phyloP scores from a whole-genome alignment of 2,113 vertebrate species.

The Ictidomys tridecemlineatus region DNA sequence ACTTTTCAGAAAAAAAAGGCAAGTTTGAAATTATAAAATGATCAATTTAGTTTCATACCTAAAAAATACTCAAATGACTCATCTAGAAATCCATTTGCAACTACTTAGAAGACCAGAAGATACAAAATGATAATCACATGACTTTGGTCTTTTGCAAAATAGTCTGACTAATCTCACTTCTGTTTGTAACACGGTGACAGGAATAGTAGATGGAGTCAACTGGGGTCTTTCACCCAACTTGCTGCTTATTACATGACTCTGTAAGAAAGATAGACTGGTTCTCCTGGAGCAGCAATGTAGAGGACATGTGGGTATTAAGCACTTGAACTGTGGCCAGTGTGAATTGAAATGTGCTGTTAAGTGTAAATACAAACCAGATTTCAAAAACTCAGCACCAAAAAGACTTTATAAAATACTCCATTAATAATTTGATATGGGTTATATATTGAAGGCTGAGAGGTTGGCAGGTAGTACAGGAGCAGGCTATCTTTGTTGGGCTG shows the following conservation, averaged over 20 bases:
- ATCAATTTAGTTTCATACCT: slow-evolving; percentile 2
- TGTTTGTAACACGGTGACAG: neutral
- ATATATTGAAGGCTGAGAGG: neutral
- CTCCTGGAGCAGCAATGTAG: neutral
- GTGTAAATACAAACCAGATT: neutral
- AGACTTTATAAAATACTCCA: neutral
- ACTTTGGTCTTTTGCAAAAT: neutral
- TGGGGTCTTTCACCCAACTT: neutral
- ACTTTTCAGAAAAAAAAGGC: slow-evolving; percentile 14
- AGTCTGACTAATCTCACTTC: neutral
- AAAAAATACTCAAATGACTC: neutral
- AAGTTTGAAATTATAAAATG: slow-evolving; percentile 56
- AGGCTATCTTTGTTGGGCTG: neutral
- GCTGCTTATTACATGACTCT: neutral
- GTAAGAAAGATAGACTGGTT: neutral
- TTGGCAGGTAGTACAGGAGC: neutral
- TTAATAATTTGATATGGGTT: neutral
- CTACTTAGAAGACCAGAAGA: neutral
- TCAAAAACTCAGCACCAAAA: neutral
- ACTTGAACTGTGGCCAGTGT: neutral
- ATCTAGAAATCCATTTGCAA: slow-evolving; percentile 9
- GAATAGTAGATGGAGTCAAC: neutral
- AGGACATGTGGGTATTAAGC: neutral
- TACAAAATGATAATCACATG: neutral
- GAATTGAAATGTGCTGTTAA: neutral